phyloP scores from a whole-genome alignment of 1,140 invertebrate genomes.

The Pseudomyrmex sp. region DNA sequence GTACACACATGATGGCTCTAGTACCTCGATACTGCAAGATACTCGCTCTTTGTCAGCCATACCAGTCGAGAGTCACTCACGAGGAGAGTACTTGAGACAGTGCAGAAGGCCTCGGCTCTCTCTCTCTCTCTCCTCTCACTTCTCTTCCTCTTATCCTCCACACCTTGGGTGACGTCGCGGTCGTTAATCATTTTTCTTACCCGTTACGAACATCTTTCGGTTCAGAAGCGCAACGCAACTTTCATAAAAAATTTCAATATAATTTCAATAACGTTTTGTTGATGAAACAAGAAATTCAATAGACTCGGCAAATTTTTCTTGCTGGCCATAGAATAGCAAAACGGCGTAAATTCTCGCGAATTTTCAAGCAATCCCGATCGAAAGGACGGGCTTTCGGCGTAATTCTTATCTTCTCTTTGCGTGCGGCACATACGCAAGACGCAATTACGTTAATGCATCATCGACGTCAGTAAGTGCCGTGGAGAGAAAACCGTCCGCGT shows the following conservation, averaged over 20 bases:
- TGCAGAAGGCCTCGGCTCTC: conserved; percentile 77
- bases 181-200: conserved; percentile 46
- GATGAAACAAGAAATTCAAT: too few species aligned
- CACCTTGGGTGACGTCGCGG: conserved; percentile 60
- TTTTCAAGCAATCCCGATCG: conserved; percentile 1
- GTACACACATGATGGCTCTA: conserved; percentile 53
- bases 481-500: conserved; percentile 48
- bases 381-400: background rate
- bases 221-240: conserved; percentile 18
- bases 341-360: background rate
- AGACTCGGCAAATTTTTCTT: too few species aligned
- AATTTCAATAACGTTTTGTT: too few species aligned
- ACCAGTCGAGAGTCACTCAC: conserved; percentile 71
- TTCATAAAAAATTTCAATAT: background rate
- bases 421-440: conserved; percentile 24
- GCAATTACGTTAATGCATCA: conserved; percentile 48
- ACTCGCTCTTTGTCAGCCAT: conserved; percentile 69
- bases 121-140: conserved; percentile 24
- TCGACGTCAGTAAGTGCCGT: conserved; percentile 39
- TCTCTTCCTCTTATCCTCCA: conserved; percentile 67
- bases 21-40: conserved; percentile 58
- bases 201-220: conserved; percentile 12
- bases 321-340: too few species aligned
- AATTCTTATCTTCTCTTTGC: conserved; percentile 39
- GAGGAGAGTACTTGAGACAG: conserved; percentile 76